Percentiles rank a stretch among this genome's conserved stretches.
phyloP scores from a whole-genome alignment of 2,888 invertebrate genomes.

The Apamea anceps region DNA sequence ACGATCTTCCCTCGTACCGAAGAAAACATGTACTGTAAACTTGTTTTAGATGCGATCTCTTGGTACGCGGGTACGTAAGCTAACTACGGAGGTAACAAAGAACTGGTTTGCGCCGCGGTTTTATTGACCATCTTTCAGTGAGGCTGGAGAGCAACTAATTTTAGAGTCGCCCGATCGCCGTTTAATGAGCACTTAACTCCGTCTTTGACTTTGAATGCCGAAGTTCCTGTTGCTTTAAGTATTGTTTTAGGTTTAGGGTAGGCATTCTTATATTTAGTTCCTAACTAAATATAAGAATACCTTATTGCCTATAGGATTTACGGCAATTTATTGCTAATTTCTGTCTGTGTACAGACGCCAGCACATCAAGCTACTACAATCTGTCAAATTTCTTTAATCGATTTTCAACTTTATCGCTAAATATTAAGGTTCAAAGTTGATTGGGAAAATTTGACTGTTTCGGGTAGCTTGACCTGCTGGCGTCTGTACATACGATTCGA shows the following conservation, averaged over 20 bases:
- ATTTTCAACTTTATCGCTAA: no score
- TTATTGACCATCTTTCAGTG: constrained; percentile 72
- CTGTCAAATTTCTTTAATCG: no score
- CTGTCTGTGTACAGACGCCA: constrained; percentile 4
- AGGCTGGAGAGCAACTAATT: constrained; percentile 70
- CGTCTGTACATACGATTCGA: no score
- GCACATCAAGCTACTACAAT: no score
- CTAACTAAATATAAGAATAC: not conserved
- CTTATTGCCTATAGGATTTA: not conserved
- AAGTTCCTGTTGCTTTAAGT: constrained; percentile 49
- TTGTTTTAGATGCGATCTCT: constrained; percentile 65
- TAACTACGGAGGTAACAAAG: constrained; percentile 75
- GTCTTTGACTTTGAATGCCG: constrained; percentile 64
- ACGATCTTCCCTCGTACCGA: constrained; percentile 58
- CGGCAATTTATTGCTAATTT: constrained; percentile 5
- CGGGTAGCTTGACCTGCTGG: no score
- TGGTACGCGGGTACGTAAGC: constrained; percentile 69
- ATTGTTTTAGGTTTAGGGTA: constrained; percentile 26
- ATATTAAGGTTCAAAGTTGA: no score
- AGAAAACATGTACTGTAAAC: constrained; percentile 69
- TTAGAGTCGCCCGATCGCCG: constrained; percentile 66
- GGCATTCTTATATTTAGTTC: no score
- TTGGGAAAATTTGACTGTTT: no score
- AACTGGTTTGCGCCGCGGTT: constrained; percentile 80
- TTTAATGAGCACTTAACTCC: constrained; percentile 69